phyloP scores from a whole-genome alignment of 2,888 invertebrate species.

The Saturnia pavonia region DNA sequence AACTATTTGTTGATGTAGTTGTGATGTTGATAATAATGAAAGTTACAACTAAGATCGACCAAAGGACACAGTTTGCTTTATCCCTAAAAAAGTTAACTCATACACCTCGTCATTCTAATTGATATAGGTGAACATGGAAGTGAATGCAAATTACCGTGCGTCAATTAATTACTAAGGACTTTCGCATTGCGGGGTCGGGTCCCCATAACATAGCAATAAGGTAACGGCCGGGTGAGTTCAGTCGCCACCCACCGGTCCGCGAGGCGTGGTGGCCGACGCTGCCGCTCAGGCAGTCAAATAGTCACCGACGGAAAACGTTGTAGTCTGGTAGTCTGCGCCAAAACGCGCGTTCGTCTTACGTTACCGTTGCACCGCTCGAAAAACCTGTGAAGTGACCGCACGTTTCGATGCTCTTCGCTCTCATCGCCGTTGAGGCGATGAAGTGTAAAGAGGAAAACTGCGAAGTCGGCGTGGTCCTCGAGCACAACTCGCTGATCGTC shows the following conservation, averaged over 20 bases:
- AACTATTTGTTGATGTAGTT: neutral
- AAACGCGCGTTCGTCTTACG: constrained; percentile 63
- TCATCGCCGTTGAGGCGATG: constrained; percentile 80
- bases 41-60: neutral
- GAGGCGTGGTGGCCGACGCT: constrained; percentile 69
- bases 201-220: constrained; percentile 77
- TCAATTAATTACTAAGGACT: constrained; percentile 55
- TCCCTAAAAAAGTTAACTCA: constrained; percentile 15
- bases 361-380: constrained; percentile 38
- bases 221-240: constrained; percentile 73
- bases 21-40: neutral
- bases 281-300: constrained; percentile 71
- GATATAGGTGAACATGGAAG: constrained; percentile 31
- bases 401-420: constrained; percentile 79
- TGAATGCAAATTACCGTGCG: constrained; percentile 50
- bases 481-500: constrained; percentile 78
- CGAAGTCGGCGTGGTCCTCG: constrained; percentile 79
- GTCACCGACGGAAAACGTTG: constrained; percentile 69
- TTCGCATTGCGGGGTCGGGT: constrained; percentile 70
- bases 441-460: constrained; percentile 82
- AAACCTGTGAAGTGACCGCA: constrained; percentile 65
- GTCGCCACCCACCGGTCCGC: constrained; percentile 76
- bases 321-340: constrained; percentile 71
- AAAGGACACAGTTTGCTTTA: constrained; percentile 17
- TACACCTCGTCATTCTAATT: constrained; percentile 19